Conservation (phyloP, 2,113 vertebrate genomes). For the Melanerpes formicivorus region DNA sequence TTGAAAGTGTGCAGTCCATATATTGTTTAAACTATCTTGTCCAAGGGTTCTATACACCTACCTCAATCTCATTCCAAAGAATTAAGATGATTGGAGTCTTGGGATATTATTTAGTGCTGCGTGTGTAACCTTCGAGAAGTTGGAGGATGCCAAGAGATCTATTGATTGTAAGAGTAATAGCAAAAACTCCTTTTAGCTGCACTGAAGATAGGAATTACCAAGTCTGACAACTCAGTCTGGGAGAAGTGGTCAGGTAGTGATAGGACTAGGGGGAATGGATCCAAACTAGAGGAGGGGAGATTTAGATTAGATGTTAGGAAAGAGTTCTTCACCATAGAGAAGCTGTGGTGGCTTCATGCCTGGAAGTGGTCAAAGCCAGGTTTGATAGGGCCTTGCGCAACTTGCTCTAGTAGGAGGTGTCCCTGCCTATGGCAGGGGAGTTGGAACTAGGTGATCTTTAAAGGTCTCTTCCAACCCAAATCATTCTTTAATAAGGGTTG, state of each 20-base stretch:
- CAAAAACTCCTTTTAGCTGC: not conserved
- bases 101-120: not conserved
- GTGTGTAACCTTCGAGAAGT: not conserved
- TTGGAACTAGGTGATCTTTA: too few relatives aligned
- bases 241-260: not conserved
- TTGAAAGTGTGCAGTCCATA: not conserved
- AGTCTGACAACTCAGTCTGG: not conserved
- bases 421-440: too few relatives aligned
- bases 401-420: too few relatives aligned
- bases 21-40: not conserved
- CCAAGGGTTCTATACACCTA: not conserved
- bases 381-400: too few relatives aligned
- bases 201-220: not conserved
- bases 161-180: not conserved
- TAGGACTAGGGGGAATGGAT: too few relatives aligned
- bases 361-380: too few relatives aligned
- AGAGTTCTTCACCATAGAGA: too few relatives aligned
- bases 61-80: not conserved
- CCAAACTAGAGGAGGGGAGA: too few relatives aligned
- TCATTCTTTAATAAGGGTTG: too few relatives aligned
- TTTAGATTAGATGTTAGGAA: too few relatives aligned
- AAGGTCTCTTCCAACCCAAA: too few relatives aligned
- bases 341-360: too few relatives aligned
- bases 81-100: not conserved
- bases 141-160: not conserved